These are phyloP conservation scores for Amphipyra berbera DNA, from an alignment of 2,888 invertebrate genomes.

Conservation along the genomic window DNA sequence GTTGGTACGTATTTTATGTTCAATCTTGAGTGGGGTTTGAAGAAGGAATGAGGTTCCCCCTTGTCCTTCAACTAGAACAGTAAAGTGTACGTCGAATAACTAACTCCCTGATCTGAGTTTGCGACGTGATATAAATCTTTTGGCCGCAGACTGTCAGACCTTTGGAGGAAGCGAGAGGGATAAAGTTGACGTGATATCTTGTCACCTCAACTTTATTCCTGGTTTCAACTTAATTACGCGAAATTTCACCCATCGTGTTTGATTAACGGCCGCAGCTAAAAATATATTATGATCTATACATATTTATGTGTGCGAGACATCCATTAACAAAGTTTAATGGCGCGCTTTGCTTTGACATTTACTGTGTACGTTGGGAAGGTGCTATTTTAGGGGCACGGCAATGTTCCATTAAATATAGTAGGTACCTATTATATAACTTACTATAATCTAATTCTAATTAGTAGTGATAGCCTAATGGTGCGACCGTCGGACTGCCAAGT, in stretches of 20 bases:
- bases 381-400: conserved; percentile 6
- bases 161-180: conserved; percentile 5
- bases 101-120: conserved; percentile 16
- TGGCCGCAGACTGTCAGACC: conserved; percentile 15
- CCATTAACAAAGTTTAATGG: conserved; percentile 25
- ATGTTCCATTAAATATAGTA: conserved; percentile 8
- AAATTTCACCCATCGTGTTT: conserved; percentile 21
- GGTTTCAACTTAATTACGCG: conserved; percentile 31
- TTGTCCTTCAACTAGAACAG: conserved; percentile 21
- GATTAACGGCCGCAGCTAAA: conserved; percentile 33
- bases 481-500: no score
- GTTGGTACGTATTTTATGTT: conserved; percentile 34
- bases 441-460: no score
- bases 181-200: conserved; percentile 26
- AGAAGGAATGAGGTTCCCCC: not conserved
- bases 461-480: no score
- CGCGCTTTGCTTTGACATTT: conserved; percentile 17
- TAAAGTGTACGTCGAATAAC: conserved; percentile 13
- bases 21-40: conserved; percentile 4
- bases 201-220: conserved; percentile 30
- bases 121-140: conserved; percentile 44
- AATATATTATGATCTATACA: conserved; percentile 16
- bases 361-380: conserved; percentile 5
- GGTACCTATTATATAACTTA: not conserved
- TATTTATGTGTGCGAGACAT: conserved; percentile 5